Conservation (phyloP, 2,797 vertebrate species). For the Myotis planiceps region DNA sequence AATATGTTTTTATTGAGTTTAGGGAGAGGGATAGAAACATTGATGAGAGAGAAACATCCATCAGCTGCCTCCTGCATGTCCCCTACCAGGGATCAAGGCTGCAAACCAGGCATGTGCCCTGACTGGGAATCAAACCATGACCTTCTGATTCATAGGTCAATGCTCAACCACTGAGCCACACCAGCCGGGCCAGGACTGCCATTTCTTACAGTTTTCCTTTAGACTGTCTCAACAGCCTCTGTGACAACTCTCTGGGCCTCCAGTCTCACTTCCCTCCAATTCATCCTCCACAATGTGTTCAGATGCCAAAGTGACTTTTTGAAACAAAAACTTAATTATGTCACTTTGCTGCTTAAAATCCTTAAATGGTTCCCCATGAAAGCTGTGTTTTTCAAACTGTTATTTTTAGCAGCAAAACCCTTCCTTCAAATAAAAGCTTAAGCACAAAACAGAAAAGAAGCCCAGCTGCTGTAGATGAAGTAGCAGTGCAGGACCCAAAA, state of each 20-base stretch:
- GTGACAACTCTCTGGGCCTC: neutral
- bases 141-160: too few species aligned
- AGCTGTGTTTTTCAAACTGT: slow-evolving; percentile 37
- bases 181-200: neutral
- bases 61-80: too few species aligned
- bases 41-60: too few species aligned
- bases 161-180: too few species aligned
- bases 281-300: neutral
- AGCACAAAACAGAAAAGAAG: slow-evolving; percentile 20
- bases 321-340: slow-evolving; percentile 62
- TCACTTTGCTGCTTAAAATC: slow-evolving; percentile 40
- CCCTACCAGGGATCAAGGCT: too few species aligned
- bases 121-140: too few species aligned
- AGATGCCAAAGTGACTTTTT: slow-evolving; percentile 47
- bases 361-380: slow-evolving; percentile 52
- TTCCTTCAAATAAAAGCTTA: slow-evolving; percentile 53
- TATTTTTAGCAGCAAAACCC: slow-evolving; percentile 57
- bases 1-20: too few species aligned
- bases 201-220: neutral
- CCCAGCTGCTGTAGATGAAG: neutral
- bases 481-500: neutral
- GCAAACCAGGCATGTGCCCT: too few species aligned
- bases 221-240: neutral
- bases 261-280: neutral
- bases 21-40: too few species aligned